Evolutionary conservation across 2,888 invertebrate species (phyloP), one percentile per base, ranked within the genome.

Genomic region (Nymphalis c-album): DNA sequence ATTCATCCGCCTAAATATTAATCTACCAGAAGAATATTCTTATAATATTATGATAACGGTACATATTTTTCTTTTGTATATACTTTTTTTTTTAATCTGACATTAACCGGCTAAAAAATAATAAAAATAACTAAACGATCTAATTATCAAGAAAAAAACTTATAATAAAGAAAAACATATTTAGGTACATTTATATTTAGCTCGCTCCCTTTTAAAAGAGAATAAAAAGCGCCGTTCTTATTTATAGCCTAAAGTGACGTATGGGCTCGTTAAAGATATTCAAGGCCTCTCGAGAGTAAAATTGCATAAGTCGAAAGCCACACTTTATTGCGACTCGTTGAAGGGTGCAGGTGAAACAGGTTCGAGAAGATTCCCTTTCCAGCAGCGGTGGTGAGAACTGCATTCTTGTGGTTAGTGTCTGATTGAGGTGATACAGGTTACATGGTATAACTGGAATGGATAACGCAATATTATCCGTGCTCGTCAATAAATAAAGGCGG

Each of bases 351-450:
- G 74, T 74, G 71, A 79, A 88, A 91, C 90, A 74, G 85, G 91
- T 90, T 87, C 76, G 74, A 68, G 79, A 81, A 87, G 88, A 89
- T 85, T 85, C 88, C 82, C 85, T 88, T 85, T 84, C 84, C 83
- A 85, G 75, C 83, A 85, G 75, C 73, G 79, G 80, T 76, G 78
- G 75, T 76, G 73, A 71, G 71, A 74, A 73, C 78, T 71, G 69
- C 87, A 89, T 88, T 89, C 88, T 81, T 87, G 85, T 63, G 82
- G 76, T 73, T 63, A 31, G 46, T 71, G 69, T 77, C 79, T 82
- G 87, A 87, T 87, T 82, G 82, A 80, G 55, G 22, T 26, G 60
- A 60, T 47, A 55, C 65, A 65, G 48, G 47, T 65, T 40, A 55
- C 31, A 35, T 47, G 53, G 22, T 57, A 61, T 57, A 66, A 48